These are phyloP conservation scores for Oxytorus armatus DNA, from an alignment of 2,888 invertebrate species.

Conservation along the genomic window DNA sequence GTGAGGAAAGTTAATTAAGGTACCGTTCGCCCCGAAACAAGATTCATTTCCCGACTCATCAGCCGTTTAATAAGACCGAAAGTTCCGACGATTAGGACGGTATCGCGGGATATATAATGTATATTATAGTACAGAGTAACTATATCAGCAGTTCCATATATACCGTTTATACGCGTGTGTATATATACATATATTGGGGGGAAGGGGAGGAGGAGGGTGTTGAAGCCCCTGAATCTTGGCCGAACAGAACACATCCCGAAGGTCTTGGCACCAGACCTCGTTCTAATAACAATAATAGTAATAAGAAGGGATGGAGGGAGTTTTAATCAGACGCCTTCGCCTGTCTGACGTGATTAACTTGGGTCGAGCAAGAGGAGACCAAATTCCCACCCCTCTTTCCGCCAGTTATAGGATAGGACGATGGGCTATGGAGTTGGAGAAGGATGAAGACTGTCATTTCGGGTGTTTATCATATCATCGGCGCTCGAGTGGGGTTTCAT, in stretches of 20 bases:
- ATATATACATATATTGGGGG: slow-evolving; percentile 32
- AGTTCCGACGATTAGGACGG: slow-evolving; percentile 74
- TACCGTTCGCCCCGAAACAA: slow-evolving; percentile 71
- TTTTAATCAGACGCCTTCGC: slow-evolving; percentile 81
- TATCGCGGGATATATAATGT: slow-evolving; percentile 33
- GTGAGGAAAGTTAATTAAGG: slow-evolving; percentile 75
- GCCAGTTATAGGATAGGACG: slow-evolving; percentile 46
- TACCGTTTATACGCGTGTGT: slow-evolving; percentile 48
- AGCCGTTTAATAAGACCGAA: slow-evolving; percentile 78
- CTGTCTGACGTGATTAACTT: slow-evolving; percentile 81
- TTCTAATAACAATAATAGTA: slow-evolving; percentile 79
- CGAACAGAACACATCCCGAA: slow-evolving; percentile 31
- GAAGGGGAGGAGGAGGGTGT: slow-evolving; percentile 11
- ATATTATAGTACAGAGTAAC: slow-evolving; percentile 15
- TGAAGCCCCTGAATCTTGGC: slow-evolving; percentile 37
- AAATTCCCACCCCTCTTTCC: slow-evolving; percentile 3
- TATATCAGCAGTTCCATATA: slow-evolving; percentile 65
- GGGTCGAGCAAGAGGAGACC: slow-evolving; percentile 66
- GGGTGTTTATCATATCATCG: slow-evolving; percentile 80
- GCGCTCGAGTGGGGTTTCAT: slow-evolving; percentile 70
- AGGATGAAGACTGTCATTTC: slow-evolving; percentile 76
- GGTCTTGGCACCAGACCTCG: slow-evolving; percentile 62
- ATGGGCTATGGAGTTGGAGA: slow-evolving; percentile 50
- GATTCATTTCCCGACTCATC: slow-evolving; percentile 75
- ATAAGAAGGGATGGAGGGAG: slow-evolving; percentile 77